These are phyloP conservation scores for Brachyalestes nurse DNA, from an alignment of 2,797 vertebrate genomes.

Conservation along the genomic window DNA sequence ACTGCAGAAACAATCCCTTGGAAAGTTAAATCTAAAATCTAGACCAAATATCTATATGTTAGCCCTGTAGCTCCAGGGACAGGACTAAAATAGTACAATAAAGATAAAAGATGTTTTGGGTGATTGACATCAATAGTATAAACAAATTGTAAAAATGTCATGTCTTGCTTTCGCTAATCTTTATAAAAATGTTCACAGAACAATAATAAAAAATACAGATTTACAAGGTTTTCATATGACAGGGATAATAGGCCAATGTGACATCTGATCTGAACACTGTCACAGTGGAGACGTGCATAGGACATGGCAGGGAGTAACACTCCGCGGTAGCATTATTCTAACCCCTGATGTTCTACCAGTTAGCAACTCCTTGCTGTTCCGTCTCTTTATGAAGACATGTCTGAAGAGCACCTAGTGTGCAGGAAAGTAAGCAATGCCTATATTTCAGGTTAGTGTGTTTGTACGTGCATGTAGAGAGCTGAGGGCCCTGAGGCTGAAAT, in stretches of 20 bases:
- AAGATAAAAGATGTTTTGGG: no score
- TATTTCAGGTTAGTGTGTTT: conserved; percentile 24
- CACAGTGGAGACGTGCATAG: conserved; percentile 9
- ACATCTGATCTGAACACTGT: conserved; percentile 21
- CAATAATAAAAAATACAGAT: neutral
- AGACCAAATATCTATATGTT: no score
- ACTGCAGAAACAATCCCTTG: no score
- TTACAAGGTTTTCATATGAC: neutral
- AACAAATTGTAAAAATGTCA: no score
- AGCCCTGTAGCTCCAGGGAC: no score
- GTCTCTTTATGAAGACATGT: conserved; percentile 35
- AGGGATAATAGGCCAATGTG: neutral
- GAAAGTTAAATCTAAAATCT: no score
- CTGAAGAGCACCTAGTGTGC: conserved; percentile 26
- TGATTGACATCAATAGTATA: no score
- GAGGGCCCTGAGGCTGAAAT: conserved; percentile 75
- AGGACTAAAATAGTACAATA: no score
- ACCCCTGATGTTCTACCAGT: neutral
- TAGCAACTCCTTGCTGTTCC: neutral
- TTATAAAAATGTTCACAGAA: no score
- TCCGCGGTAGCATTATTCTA: conserved; percentile 5
- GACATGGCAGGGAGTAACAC: conserved; percentile 23
- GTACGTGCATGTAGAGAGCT: conserved; percentile 81
- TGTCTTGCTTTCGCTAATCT: no score
- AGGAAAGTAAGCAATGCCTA: conserved; percentile 24